Percentiles rank a stretch among this genome's conserved stretches.
phyloP scores from a whole-genome alignment of 2,888 invertebrate species.

The Exocentrus adspersus region DNA sequence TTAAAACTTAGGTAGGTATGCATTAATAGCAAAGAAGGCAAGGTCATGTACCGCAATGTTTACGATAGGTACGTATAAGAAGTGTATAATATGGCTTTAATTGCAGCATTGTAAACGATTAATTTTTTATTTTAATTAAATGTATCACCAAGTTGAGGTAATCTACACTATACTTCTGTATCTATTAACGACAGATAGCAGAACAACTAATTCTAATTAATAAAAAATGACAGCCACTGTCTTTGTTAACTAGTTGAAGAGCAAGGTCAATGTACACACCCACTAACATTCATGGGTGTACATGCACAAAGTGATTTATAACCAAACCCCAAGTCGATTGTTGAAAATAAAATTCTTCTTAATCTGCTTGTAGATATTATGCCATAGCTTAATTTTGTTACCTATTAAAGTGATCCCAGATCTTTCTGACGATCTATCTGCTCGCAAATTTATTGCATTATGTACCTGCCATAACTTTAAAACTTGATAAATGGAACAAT shows the following conservation, averaged over 20 bases:
- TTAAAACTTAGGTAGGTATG: background rate
- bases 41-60: background rate
- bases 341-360: conserved; percentile 3
- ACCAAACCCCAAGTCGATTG: conserved; percentile 16
- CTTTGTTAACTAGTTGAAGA: conserved; percentile 19
- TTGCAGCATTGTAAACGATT: background rate
- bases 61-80: background rate
- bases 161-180: too few relatives aligned
- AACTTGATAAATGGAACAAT: background rate
- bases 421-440: too few relatives aligned
- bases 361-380: background rate
- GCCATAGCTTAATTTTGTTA: conserved; percentile 15
- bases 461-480: background rate
- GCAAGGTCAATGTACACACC: conserved; percentile 29
- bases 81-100: background rate
- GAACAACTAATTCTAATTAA: background rate
- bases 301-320: conserved; percentile 1
- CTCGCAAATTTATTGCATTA: too few relatives aligned
- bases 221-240: background rate
- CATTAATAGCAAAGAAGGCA: background rate
- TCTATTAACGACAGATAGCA: too few relatives aligned
- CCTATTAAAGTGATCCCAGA: conserved; percentile 5
- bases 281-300: conserved; percentile 17
- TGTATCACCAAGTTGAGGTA: too few relatives aligned
- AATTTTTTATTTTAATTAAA: background rate